phyloP scores from a whole-genome alignment of 2,797 vertebrate genomes.

The Muraenolepis orangiensis region DNA sequence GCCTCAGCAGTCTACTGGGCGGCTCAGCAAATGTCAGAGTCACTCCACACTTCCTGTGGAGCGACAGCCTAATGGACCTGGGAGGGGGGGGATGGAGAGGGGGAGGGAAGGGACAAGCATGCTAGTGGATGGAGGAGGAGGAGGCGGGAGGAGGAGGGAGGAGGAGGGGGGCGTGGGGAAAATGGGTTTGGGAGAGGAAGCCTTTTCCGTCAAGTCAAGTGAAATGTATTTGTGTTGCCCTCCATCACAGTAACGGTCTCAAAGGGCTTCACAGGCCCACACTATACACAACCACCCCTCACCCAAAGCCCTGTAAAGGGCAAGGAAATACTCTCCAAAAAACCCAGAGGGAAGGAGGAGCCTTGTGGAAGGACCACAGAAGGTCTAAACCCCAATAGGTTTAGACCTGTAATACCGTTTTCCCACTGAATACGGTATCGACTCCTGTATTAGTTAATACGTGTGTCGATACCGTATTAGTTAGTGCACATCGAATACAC shows the following conservation, averaged over 20 bases:
- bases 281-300: background rate
- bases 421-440: too few species aligned
- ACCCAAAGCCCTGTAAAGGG: background rate
- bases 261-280: background rate
- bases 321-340: background rate
- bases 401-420: too few species aligned
- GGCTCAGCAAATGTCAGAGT: slow-evolving; percentile 73
- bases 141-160: background rate
- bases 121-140: slow-evolving; percentile 10
- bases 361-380: background rate
- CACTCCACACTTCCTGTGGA: slow-evolving; percentile 65
- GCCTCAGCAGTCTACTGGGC: slow-evolving; percentile 67
- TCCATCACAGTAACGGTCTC: background rate
- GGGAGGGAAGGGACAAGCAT: slow-evolving; percentile 17
- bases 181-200: background rate
- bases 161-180: slow-evolving; percentile 19
- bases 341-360: background rate
- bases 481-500: too few species aligned
- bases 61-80: slow-evolving; percentile 67
- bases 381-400: too few species aligned
- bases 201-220: background rate
- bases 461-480: too few species aligned
- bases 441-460: too few species aligned
- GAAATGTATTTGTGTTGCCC: background rate
- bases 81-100: slow-evolving; percentile 44